Evolutionary conservation across 2,797 vertebrate species (phyloP).

Genomic region (Chelon auratus): DNA sequence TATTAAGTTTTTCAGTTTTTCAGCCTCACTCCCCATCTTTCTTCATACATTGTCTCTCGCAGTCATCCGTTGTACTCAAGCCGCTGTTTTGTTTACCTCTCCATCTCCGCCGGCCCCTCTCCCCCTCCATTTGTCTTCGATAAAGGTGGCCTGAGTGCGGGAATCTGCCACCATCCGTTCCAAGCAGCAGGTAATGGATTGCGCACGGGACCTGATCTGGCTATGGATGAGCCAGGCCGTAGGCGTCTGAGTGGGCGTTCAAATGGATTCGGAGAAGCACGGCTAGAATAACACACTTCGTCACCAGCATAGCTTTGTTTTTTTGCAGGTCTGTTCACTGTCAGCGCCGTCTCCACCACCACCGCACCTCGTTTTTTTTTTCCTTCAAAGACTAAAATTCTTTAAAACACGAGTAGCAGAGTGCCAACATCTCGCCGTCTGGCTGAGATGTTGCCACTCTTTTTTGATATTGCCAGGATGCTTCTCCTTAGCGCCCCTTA

Average conservation of each 20-base stretch:
- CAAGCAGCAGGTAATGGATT: constrained; percentile 78
- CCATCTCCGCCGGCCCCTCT: constrained; percentile 51
- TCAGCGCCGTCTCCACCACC: neutral
- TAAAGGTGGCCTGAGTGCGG: constrained; percentile 45
- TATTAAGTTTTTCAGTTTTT: constrained; percentile 18
- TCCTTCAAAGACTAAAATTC: constrained; percentile 50
- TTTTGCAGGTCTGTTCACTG: constrained; percentile 48
- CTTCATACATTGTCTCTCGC: constrained; percentile 22
- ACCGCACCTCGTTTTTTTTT: neutral
- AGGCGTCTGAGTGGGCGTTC: constrained; percentile 79
- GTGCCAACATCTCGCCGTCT: constrained; percentile 28
- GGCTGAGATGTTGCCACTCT: neutral
- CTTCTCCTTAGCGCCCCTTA: constrained; percentile 34
- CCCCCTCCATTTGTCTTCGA: constrained; percentile 64
- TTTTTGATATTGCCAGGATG: constrained; percentile 46
- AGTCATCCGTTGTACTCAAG: constrained; percentile 51
- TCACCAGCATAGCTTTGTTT: constrained; percentile 54
- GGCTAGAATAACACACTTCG: constrained; percentile 74
- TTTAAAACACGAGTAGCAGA: constrained; percentile 35
- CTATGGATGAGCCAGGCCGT: constrained; percentile 75
- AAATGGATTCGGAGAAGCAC: constrained; percentile 71
- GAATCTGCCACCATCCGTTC: constrained; percentile 67
- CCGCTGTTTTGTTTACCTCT: constrained; percentile 62
- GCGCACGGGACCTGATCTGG: constrained; percentile 67
- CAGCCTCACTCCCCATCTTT: neutral